A percentile compares a stretch with the other conserved stretches of the same genome.
Evolutionary conservation across 2,797 vertebrate genomes (phyloP).

Genomic region (Pipistrellus pipistrellus): DNA sequence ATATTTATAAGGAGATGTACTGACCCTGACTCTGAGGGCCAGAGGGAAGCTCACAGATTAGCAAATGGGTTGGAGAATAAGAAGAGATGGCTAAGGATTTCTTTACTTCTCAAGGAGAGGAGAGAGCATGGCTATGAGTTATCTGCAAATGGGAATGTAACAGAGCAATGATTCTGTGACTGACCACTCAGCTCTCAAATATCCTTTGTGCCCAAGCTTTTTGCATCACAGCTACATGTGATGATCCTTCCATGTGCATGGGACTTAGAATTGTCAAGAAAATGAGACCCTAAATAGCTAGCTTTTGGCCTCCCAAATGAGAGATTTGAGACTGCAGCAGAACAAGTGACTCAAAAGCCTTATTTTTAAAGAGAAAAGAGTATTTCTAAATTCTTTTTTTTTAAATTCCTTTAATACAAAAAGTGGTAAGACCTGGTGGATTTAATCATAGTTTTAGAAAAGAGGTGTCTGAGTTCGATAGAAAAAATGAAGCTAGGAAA

Average conservation of each 20-base stretch:
- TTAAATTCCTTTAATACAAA: background rate
- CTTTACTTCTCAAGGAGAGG: background rate
- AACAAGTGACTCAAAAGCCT: background rate
- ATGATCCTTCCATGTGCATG: background rate
- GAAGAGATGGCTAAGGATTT: background rate
- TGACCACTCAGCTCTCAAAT: background rate
- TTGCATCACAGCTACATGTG: background rate
- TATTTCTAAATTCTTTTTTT: background rate
- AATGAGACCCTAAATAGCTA: background rate
- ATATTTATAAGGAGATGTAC: background rate
- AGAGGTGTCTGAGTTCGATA: background rate
- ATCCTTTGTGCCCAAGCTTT: background rate
- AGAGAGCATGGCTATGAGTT: background rate
- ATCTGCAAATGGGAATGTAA: background rate
- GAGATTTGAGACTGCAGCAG: background rate
- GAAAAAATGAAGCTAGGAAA: background rate
- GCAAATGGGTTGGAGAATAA: background rate
- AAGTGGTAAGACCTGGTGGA: background rate
- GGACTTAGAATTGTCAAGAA: background rate
- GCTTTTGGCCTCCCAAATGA: background rate
- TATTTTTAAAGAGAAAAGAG: background rate
- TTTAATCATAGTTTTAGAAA: slow-evolving; percentile 33
- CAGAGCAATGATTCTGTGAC: background rate
- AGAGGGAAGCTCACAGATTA: background rate
- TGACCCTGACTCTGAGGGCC: background rate